Conservation (phyloP, 2,888 invertebrate species). For the Liodrosophila aerea region DNA sequence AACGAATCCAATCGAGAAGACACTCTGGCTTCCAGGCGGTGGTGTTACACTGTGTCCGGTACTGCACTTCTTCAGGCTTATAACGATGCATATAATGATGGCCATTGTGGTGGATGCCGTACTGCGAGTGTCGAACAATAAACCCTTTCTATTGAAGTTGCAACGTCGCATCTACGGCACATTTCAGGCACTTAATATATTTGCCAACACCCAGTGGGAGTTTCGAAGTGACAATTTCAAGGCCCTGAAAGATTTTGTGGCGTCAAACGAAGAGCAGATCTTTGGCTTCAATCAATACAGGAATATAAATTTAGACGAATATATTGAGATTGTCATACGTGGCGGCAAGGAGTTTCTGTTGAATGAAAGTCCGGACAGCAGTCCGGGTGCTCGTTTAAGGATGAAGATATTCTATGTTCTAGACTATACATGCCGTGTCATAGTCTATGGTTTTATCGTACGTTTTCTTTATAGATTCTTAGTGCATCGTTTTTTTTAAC, state of each 20-base stretch:
- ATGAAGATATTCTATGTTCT: slow-evolving; percentile 64
- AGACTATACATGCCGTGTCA: slow-evolving; percentile 57
- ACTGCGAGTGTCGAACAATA: slow-evolving; percentile 86
- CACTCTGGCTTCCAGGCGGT: slow-evolving; percentile 87
- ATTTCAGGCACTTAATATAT: slow-evolving; percentile 88
- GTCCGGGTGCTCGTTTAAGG: slow-evolving; percentile 57
- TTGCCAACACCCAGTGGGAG: slow-evolving; percentile 89
- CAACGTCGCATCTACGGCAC: slow-evolving; percentile 92
- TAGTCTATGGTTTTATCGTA: slow-evolving; percentile 56
- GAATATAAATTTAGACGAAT: slow-evolving; percentile 68
- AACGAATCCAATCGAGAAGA: slow-evolving; percentile 86
- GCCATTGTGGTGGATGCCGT: slow-evolving; percentile 89
- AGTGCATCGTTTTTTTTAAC: too few relatives aligned
- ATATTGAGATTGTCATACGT: slow-evolving; percentile 70
- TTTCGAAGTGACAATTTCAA: slow-evolving; percentile 86
- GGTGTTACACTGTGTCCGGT: slow-evolving; percentile 85
- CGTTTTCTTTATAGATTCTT: slow-evolving; percentile 42
- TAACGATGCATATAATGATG: slow-evolving; percentile 90
- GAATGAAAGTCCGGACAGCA: slow-evolving; percentile 74
- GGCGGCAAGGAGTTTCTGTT: slow-evolving; percentile 80
- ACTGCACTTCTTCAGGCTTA: slow-evolving; percentile 87
- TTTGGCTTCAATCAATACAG: slow-evolving; percentile 70
- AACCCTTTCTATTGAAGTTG: slow-evolving; percentile 89
- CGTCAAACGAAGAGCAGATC: slow-evolving; percentile 44
- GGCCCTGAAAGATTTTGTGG: slow-evolving; percentile 52